Evolutionary conservation across 2,113 vertebrate genomes (phyloP).

Genomic region (Nyctereutes procyonoides): DNA sequence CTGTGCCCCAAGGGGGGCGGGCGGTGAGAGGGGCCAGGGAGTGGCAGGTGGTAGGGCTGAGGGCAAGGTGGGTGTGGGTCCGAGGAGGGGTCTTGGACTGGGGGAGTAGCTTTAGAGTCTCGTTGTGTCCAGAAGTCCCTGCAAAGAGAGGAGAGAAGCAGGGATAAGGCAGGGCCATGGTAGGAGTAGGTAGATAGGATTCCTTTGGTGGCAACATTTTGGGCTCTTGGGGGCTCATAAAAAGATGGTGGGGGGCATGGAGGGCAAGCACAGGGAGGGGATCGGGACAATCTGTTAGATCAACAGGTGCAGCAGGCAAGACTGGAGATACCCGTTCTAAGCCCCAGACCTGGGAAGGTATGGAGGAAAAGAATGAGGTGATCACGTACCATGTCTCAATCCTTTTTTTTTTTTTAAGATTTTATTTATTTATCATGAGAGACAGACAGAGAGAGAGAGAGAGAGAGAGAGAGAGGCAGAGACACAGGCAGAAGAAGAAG

Average conservation of each 20-base stretch:
- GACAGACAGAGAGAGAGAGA: too few species aligned
- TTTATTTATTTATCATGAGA: too few species aligned
- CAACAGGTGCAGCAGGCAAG: background rate
- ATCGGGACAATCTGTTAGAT: background rate
- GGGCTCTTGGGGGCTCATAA: background rate
- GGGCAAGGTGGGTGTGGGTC: constrained; percentile 7
- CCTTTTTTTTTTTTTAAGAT: background rate
- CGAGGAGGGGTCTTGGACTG: background rate
- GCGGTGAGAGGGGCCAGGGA: constrained; percentile 77
- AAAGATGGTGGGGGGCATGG: background rate
- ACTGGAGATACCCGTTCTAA: background rate
- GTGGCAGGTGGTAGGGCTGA: constrained; percentile 54
- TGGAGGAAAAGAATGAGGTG: constrained; percentile 21
- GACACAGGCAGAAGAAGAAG: too few species aligned
- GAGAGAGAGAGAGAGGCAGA: too few species aligned
- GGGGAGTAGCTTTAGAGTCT: constrained; percentile 50
- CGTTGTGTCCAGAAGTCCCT: constrained; percentile 69
- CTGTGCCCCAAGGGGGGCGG: constrained; percentile 68
- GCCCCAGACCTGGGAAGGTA: background rate
- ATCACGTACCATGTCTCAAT: background rate
- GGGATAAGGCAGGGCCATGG: background rate
- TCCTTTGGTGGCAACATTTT: background rate
- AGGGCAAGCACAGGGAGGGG: background rate
- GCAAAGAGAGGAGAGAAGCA: constrained; percentile 61
- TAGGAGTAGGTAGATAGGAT: background rate